Evolutionary conservation across 2,888 invertebrate genomes (phyloP).

Genomic region (Nebria salina): DNA sequence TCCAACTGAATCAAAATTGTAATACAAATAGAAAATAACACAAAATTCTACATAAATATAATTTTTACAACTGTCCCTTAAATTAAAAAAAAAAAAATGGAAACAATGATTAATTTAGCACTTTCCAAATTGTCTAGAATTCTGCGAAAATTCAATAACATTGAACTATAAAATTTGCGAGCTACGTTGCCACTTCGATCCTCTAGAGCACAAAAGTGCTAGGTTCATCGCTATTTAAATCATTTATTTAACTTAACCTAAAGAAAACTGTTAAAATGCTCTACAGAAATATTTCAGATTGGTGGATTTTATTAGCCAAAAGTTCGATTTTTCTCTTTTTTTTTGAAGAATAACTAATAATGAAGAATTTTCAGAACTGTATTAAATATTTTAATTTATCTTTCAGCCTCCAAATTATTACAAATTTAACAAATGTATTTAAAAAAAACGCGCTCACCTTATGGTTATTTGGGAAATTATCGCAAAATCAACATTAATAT

Average conservation of each 20-base stretch:
- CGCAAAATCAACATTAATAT: neutral
- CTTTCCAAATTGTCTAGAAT: neutral
- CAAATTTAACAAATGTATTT: neutral
- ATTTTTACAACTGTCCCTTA: neutral
- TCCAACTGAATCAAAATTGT: no score
- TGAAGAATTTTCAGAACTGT: neutral
- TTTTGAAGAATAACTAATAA: neutral
- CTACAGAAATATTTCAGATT: neutral
- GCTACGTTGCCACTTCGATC: neutral
- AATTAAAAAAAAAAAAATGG: neutral
- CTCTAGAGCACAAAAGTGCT: neutral
- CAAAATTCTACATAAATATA: no score
- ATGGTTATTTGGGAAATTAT: neutral
- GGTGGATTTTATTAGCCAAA: neutral
- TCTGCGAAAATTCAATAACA: neutral
- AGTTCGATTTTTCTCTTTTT: neutral
- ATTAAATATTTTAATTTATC: neutral
- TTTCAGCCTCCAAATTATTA: neutral
- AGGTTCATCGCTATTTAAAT: neutral
- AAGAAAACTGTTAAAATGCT: no score
- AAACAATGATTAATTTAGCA: neutral
- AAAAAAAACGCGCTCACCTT: slow-evolving; percentile 6
- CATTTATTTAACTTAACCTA: no score
- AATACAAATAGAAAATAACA: no score
- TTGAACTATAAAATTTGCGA: neutral